These are phyloP conservation scores for Apotomis turbidana DNA, from an alignment of 2,888 invertebrate genomes.

Conservation along the genomic window DNA sequence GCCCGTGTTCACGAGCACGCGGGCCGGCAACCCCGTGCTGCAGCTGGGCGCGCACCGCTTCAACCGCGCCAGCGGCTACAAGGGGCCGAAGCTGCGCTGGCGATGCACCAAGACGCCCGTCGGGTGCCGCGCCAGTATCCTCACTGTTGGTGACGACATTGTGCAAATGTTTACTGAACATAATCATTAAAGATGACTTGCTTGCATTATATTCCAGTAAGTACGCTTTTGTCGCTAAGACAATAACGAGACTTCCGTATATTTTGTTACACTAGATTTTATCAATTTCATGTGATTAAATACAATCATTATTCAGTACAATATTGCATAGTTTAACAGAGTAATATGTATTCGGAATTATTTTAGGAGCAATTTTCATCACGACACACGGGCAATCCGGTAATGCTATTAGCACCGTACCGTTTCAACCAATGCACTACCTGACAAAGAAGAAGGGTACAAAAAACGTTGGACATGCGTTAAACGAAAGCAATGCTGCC, in stretches of 20 bases:
- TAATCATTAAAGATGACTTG: constrained; percentile 3
- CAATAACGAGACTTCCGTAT: too few species aligned
- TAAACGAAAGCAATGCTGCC: background rate
- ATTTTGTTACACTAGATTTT: too few species aligned
- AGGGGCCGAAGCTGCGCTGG: constrained; percentile 15
- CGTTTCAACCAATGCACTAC: constrained; percentile 9
- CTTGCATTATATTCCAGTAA: too few species aligned
- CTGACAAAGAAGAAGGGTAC: background rate
- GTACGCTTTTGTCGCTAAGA: too few species aligned
- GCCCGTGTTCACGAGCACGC: constrained; percentile 32
- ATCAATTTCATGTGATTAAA: too few species aligned
- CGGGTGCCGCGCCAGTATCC: constrained; percentile 11
- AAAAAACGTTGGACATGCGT: constrained; percentile 21
- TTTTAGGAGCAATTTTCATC: constrained; percentile 11
- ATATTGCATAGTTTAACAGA: too few species aligned
- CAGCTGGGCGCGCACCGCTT: constrained; percentile 55
- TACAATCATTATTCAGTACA: too few species aligned
- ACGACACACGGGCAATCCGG: background rate
- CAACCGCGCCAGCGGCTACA: constrained; percentile 6
- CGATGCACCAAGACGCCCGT: constrained; percentile 7
- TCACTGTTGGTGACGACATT: background rate
- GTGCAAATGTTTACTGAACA: constrained; percentile 11
- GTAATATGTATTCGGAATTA: background rate
- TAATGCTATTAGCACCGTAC: constrained; percentile 10
- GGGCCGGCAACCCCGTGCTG: constrained; percentile 52